Evolutionary conservation across 1,140 invertebrate genomes (phyloP).

Genomic region (Akabosia matsudoensis): DNA sequence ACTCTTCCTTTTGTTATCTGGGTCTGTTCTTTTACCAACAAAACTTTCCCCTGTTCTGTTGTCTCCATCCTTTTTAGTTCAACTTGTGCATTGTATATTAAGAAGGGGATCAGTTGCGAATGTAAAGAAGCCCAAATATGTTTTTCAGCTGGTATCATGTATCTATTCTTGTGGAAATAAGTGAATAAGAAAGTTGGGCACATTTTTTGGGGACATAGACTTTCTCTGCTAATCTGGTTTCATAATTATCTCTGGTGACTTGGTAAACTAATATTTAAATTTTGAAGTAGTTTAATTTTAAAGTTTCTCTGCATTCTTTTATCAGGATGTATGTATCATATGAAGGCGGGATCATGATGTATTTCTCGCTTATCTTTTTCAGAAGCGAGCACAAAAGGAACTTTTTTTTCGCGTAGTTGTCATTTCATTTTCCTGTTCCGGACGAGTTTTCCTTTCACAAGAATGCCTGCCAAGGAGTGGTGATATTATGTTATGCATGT

Average conservation of each 20-base stretch:
- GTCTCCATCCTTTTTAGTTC: background rate
- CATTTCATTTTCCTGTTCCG: background rate
- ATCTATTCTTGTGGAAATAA: background rate
- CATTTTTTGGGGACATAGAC: too few species aligned
- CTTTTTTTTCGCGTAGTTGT: background rate
- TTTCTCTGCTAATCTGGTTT: too few species aligned
- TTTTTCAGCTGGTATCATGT: background rate
- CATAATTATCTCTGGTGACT: too few species aligned
- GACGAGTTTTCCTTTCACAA: background rate
- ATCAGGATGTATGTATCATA: too few species aligned
- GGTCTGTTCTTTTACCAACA: background rate
- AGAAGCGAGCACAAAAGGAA: background rate
- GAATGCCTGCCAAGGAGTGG: background rate
- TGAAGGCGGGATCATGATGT: too few species aligned
- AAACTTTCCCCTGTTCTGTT: background rate
- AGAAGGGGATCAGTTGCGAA: background rate
- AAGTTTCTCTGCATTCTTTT: too few species aligned
- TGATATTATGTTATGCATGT: too few species aligned
- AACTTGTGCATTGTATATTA: background rate
- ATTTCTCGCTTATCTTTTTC: background rate
- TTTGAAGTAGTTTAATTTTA: too few species aligned
- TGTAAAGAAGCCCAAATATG: background rate
- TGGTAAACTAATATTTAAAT: too few species aligned
- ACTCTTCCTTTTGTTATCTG: background rate
- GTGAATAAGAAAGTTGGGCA: background rate